Conservation (phyloP, 2,888 invertebrate genomes). For the Eristalis arbustorum region DNA sequence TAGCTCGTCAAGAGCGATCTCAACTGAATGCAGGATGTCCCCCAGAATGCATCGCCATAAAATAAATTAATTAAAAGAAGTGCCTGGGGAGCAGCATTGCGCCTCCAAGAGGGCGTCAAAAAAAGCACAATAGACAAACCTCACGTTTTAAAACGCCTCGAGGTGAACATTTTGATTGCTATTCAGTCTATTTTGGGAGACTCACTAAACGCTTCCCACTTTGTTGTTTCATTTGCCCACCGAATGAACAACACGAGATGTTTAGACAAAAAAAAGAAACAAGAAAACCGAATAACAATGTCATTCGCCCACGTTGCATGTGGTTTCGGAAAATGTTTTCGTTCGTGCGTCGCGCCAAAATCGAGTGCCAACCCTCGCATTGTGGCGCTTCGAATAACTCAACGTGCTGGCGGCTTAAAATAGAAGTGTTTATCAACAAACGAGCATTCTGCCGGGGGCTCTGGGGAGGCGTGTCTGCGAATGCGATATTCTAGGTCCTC, state of each 20-base stretch:
- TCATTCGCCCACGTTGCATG: slow-evolving; percentile 6
- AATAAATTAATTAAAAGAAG: no score
- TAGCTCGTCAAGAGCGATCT: no score
- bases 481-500: neutral
- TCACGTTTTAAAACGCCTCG: neutral
- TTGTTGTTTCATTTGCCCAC: neutral
- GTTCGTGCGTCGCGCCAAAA: neutral
- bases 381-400: neutral
- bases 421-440: neutral
- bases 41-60: no score
- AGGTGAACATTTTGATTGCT: neutral
- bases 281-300: slow-evolving; percentile 3
- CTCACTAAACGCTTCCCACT: neutral
- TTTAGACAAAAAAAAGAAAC: neutral
- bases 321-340: neutral
- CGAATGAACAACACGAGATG: neutral
- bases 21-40: no score
- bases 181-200: neutral
- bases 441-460: neutral
- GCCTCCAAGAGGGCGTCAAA: no score
- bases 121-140: no score
- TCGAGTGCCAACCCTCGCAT: neutral
- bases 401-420: neutral
- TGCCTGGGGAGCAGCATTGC: no score
- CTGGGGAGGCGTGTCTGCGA: neutral